Conservation (phyloP, 2,113 vertebrate genomes). For the Prinia subflava region DNA sequence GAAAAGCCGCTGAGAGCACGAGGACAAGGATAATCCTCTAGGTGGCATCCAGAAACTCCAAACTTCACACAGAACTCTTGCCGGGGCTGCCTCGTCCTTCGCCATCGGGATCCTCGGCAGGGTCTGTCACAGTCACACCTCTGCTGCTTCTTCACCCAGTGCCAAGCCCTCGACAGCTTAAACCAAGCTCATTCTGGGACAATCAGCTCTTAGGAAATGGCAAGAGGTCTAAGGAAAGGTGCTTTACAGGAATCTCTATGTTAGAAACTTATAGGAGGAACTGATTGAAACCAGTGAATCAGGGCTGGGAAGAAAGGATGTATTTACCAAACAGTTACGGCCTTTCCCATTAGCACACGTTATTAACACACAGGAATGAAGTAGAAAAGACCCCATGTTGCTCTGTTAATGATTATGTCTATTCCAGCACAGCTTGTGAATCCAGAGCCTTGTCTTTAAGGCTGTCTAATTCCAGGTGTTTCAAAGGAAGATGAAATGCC, state of each 20-base stretch:
- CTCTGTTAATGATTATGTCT: not conserved
- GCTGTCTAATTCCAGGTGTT: not conserved
- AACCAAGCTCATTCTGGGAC: not conserved
- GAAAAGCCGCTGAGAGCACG: not conserved
- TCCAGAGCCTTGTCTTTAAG: not conserved
- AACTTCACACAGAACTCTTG: not conserved
- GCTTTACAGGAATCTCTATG: not conserved
- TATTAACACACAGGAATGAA: not conserved
- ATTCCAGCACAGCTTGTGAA: not conserved
- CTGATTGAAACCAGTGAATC: not conserved
- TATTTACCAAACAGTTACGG: not conserved
- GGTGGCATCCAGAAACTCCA: constrained; percentile 3
- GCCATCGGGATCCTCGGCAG: accelerated
- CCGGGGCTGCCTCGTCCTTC: not conserved
- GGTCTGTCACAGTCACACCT: not conserved
- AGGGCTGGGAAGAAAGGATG: not conserved
- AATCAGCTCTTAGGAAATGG: not conserved
- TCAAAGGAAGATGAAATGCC: not conserved
- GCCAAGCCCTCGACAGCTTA: not conserved
- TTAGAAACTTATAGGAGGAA: not conserved
- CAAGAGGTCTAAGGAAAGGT: not conserved
- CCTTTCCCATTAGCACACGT: not conserved
- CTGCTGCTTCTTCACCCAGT: not conserved
- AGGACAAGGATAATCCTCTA: constrained; percentile 3
- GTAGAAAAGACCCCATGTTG: not conserved